Conservation (phyloP, 2,888 invertebrate genomes). For the Alsophila aescularia region DNA sequence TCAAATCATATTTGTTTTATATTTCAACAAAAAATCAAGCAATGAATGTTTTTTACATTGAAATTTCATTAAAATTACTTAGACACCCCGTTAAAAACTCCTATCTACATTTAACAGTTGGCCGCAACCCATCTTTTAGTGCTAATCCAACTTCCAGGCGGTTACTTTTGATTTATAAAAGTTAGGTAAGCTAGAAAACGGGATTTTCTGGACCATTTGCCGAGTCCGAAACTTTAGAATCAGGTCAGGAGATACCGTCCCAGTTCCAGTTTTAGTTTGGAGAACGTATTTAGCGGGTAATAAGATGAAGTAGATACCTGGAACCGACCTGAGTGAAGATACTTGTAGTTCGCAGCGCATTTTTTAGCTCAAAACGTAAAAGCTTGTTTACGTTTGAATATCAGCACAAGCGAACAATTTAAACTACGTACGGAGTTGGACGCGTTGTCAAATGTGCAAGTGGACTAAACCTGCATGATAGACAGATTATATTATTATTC, state of each 20-base stretch:
- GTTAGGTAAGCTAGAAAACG: conserved; percentile 9
- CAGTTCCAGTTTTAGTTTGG: conserved; percentile 8
- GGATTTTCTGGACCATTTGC: conserved; percentile 14
- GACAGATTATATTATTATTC: no score
- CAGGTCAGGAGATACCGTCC: conserved; percentile 11
- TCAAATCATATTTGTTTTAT: no score
- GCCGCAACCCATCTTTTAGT: background rate
- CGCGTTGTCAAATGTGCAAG: no score
- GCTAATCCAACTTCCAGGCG: conserved; percentile 6
- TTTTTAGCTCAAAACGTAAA: no score
- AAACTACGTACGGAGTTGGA: no score
- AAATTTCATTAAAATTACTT: background rate
- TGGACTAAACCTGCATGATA: no score
- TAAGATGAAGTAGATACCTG: conserved; percentile 10
- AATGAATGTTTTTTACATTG: background rate
- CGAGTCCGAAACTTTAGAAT: conserved; percentile 8
- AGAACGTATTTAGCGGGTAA: conserved; percentile 6
- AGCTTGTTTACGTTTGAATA: no score
- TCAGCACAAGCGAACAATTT: no score
- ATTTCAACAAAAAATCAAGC: no score
- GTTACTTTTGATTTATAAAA: conserved; percentile 16
- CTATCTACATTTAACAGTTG: conserved; percentile 4
- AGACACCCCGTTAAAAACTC: background rate
- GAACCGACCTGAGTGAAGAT: background rate
- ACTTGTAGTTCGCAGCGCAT: no score